Conservation (phyloP, 1,140 invertebrate genomes). For the Hylaeus anthracinus region DNA sequence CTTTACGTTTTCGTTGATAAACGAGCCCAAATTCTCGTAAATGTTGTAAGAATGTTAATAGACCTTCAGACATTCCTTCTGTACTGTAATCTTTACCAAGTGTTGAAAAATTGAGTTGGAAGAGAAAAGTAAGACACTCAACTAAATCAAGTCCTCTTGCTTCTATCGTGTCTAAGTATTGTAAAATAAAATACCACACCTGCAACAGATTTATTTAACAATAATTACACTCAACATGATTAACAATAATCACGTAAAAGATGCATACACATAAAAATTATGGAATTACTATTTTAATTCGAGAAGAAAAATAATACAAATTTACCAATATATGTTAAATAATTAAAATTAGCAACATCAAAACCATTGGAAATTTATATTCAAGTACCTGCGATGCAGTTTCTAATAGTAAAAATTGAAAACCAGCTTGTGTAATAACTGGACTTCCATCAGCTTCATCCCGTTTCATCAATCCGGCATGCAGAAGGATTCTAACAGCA, state of each 20-base stretch:
- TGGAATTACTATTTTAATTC: not conserved
- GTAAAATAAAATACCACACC: conserved; percentile 98
- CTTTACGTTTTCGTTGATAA: conserved; percentile 92
- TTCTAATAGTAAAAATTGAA: conserved; percentile 97
- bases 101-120: conserved; percentile 97
- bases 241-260: conserved; percentile 6
- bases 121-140: conserved; percentile 96
- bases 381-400: conserved; percentile 88
- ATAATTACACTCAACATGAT: not conserved
- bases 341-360: not conserved
- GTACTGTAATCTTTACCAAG: conserved; percentile 98
- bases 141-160: conserved; percentile 91
- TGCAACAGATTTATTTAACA: conserved; percentile 56
- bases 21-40: conserved; percentile 98
- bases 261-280: conserved; percentile 11
- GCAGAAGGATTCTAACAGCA: conserved; percentile 94
- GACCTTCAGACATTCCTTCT: conserved; percentile 93
- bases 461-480: conserved; percentile 95
- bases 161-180: conserved; percentile 96
- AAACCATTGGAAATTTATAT: conserved; percentile 1
- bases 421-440: conserved; percentile 94
- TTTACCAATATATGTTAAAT: not conserved
- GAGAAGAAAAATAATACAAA: not conserved
- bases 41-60: conserved; percentile 96
- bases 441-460: conserved; percentile 91